Evolutionary conservation across 1,140 invertebrate species (phyloP), one percentile per base, ranked within the genome.

Genomic region (Lucilia cuprina): DNA sequence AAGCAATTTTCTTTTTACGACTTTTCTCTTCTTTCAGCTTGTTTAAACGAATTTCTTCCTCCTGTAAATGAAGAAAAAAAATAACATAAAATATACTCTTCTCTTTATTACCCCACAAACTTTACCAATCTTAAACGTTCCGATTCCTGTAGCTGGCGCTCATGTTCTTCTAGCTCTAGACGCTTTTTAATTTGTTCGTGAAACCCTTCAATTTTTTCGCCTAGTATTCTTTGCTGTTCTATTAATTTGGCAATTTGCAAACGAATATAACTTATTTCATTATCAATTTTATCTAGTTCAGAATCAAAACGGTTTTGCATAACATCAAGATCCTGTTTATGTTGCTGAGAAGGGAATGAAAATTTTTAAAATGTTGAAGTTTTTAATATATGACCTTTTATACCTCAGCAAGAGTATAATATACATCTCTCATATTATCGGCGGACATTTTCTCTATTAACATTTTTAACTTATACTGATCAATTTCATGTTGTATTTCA

Each of bases 261-360:
- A 14, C 21, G 80, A 5, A 17, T 60, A 21, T 82, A 82, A n/a
- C 21, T 55, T 4, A 50, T 82, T 17, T 82, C 21, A 82, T 82
- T 82, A n/a, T 82, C 80, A 25, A 82, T 82, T 8, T 50, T 19
- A 10, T 82, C 80, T 8, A 60, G 19, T 60, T 82, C 80, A 7
- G 17, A 17, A n/a, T 82, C 80, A n/a, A 55, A 82, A 30, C 80
- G 47, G 9, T 50, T 10, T 17, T 50, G 55, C 5, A 82, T 12
- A n/a, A 21, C 47, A 9, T 50, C 14, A 12, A 82, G 55, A 5
- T 41, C 41, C 1, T 41, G 19, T 82, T 82, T 82, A 19, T 30
- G 50, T 25, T n/a, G 12, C 80, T 82, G 14, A 10, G 19, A 25
- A 82, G 13, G 3, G 17, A n/a, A 13, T 17, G 17, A 14, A 5